Base-by-base conservation (phyloP, 2,113 vertebrate species). In the Poeciliopsis prolifica region DNA sequence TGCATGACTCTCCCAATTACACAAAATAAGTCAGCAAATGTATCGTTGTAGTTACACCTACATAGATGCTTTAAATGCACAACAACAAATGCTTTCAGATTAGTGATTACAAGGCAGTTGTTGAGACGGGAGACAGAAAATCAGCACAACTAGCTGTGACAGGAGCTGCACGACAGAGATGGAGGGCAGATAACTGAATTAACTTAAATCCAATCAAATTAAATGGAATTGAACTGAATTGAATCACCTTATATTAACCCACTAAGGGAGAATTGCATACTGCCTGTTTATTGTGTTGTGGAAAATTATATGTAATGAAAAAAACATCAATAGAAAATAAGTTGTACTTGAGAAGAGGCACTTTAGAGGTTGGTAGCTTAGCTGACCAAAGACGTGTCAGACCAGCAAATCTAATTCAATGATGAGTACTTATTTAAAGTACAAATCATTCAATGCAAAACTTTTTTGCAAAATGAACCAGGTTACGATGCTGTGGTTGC, bases 91-190 rank as follows among this genome's bases (percentile, higher is more conserved):
- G 24, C 51, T 24, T 58, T 58, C 22, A 58, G 51, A 63, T 48
- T 13, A 72, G n/a, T 70, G 24, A 42, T 74, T 70, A 40, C 33
- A 29, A 80, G 26, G 31, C 28, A 48, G 37, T 1, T 5, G 30
- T n/a, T 29, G 15, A 24, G 37, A 29, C 1, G 24, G 42, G 61
- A n/a, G 26, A 26, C 14, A 29, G 11, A 31, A 29, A 77, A 74
- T 67, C 29, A 65, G 29, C 35, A 35, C 61, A 61, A 30, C 26
- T 40, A 58, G 63, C 48, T 63, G 17, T 22, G 58, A n/a, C 19
- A 64, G 54, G 33, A 54, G 37, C 11, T 60, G 19, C 71, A 62
- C 28, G 61, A 51, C 22, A 70, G 54, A 73, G 19, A 42, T 70
- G 24, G 15, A 60, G 30, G 1, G 0, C 29, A 28, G 26, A 82